These are phyloP conservation scores for Rotaria sp. DNA, from an alignment of 2,888 invertebrate genomes.

Conservation along the genomic window DNA sequence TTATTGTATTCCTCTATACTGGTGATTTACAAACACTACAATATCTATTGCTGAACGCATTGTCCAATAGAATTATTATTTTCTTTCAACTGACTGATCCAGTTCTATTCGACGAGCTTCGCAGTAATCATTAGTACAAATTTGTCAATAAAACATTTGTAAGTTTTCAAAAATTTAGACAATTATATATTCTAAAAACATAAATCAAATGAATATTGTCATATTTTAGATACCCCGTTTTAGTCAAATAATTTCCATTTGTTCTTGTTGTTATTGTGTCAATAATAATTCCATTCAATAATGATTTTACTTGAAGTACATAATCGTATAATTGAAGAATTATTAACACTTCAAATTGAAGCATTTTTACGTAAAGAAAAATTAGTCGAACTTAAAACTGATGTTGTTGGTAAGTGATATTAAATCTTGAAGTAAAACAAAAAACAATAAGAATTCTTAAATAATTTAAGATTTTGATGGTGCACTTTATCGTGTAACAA, in stretches of 20 bases:
- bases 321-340: constrained; percentile 34
- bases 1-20: too few species aligned
- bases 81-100: too few species aligned
- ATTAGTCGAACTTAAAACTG: not conserved
- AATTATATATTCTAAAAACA: too few species aligned
- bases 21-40: too few species aligned
- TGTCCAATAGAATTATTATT: too few species aligned
- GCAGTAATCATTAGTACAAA: too few species aligned
- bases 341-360: constrained; percentile 33
- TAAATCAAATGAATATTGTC: too few species aligned
- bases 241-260: not conserved
- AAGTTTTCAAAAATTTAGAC: too few species aligned
- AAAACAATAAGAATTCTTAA: too few species aligned
- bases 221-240: not conserved
- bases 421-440: not conserved
- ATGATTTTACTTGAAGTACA: constrained; percentile 39
- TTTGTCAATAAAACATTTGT: too few species aligned
- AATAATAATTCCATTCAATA: not conserved
- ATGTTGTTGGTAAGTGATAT: not conserved
- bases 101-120: too few species aligned
- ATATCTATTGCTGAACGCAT: too few species aligned
- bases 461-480: constrained; percentile 88
- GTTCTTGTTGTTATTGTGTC: not conserved
- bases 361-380: constrained; percentile 27
- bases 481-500: constrained; percentile 93